These are phyloP conservation scores for Tribolium castaneum DNA, from an alignment of 1,140 invertebrate genomes.

Conservation along the genomic window DNA sequence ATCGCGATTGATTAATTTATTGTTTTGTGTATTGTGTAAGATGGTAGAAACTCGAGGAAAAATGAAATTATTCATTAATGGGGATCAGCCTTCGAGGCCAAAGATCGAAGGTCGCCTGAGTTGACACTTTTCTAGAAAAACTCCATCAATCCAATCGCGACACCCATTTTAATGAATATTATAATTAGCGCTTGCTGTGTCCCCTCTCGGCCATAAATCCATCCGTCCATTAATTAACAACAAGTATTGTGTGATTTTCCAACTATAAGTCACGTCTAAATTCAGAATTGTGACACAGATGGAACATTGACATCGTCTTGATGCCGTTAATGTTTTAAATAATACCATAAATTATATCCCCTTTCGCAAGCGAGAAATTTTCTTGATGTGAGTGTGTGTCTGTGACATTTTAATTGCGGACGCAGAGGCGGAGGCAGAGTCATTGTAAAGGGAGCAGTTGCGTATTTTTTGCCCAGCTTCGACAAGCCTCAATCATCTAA, in stretches of 20 bases:
- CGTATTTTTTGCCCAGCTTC: neutral
- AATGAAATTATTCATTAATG: slow-evolving; percentile 21
- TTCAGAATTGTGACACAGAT: slow-evolving; percentile 49
- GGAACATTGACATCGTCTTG: slow-evolving; percentile 46
- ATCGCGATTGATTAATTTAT: slow-evolving; percentile 10
- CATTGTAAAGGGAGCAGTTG: slow-evolving; percentile 35
- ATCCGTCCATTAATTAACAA: slow-evolving; percentile 46
- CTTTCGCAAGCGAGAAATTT: slow-evolving; percentile 40
- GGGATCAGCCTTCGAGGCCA: slow-evolving; percentile 5
- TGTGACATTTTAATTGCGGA: slow-evolving; percentile 37
- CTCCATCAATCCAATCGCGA: slow-evolving; percentile 8
- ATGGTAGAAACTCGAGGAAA: neutral
- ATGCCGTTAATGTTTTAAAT: slow-evolving; percentile 31
- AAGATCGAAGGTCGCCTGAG: slow-evolving; percentile 13
- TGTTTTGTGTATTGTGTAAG: slow-evolving; percentile 1
- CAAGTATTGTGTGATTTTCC: slow-evolving; percentile 47
- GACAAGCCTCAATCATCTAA: neutral
- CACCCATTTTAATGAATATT: slow-evolving; percentile 27
- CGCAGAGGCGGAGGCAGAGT: slow-evolving; percentile 28
- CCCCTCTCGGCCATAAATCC: slow-evolving; percentile 33
- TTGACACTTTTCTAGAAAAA: slow-evolving; percentile 24
- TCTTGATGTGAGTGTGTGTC: slow-evolving; percentile 34
- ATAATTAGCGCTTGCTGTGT: slow-evolving; percentile 21
- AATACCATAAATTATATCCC: slow-evolving; percentile 31
- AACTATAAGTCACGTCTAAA: slow-evolving; percentile 48